Conservation (phyloP, 2,888 invertebrate genomes). For the Andrena marginata region DNA sequence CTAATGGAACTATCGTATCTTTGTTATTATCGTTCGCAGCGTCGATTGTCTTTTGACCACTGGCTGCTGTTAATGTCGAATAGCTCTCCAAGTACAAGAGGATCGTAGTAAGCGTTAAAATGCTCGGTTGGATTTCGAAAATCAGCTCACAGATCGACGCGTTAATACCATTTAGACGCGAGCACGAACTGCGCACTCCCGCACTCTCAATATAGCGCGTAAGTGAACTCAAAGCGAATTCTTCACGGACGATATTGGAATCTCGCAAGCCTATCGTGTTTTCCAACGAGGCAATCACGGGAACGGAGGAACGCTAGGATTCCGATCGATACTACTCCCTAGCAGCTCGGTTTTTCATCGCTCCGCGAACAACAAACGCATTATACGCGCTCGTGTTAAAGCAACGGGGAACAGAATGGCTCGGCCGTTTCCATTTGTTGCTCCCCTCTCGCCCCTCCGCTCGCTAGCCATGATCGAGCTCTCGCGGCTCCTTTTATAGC, state of each 20-base stretch:
- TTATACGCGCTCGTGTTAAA: slow-evolving; percentile 8
- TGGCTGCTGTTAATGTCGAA: too few relatives aligned
- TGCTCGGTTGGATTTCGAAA: neutral
- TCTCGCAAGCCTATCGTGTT: slow-evolving; percentile 35
- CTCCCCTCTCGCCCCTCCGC: neutral
- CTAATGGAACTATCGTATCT: too few relatives aligned
- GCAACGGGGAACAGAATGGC: neutral
- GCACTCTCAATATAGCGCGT: neutral
- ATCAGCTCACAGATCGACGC: neutral
- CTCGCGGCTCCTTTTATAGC: neutral
- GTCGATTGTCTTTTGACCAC: too few relatives aligned
- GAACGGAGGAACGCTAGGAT: slow-evolving; percentile 15
- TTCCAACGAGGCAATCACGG: slow-evolving; percentile 26
- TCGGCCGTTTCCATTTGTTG: neutral
- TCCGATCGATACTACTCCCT: slow-evolving; percentile 42
- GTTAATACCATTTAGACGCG: slow-evolving; percentile 25
- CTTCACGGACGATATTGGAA: slow-evolving; percentile 57
- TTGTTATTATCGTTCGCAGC: too few relatives aligned
- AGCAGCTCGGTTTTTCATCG: slow-evolving; percentile 24
- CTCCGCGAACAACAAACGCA: slow-evolving; percentile 21
- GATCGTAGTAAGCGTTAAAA: neutral
- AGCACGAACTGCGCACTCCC: slow-evolving; percentile 21
- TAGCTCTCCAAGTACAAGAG: too few relatives aligned
- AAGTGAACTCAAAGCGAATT: slow-evolving; percentile 43
- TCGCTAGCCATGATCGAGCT: neutral